phyloP scores from a whole-genome alignment of 2,888 invertebrate species.

The Aporophyla lueneburgensis region DNA sequence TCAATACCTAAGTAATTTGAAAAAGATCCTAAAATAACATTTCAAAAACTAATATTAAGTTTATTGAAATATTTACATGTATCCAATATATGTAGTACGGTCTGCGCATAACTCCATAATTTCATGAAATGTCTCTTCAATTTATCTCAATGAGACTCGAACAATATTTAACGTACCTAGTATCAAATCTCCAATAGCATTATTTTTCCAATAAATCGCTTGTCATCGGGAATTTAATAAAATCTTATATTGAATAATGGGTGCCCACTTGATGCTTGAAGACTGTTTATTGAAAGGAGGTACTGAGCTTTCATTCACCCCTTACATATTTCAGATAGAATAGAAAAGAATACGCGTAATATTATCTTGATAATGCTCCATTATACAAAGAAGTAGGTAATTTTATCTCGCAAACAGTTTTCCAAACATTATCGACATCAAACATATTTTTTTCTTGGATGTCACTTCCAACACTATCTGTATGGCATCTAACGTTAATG shows the following conservation, averaged over 20 bases:
- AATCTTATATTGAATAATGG: constrained; percentile 74
- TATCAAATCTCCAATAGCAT: constrained; percentile 61
- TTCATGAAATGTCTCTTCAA: constrained; percentile 34
- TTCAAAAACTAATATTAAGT: not conserved
- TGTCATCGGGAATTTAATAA: constrained; percentile 73
- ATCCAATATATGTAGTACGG: constrained; percentile 10
- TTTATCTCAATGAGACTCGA: constrained; percentile 49
- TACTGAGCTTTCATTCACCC: constrained; percentile 19
- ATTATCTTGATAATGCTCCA: not conserved
- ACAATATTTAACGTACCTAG: constrained; percentile 49
- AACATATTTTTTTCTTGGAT: no score
- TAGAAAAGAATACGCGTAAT: not conserved
- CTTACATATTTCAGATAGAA: not conserved
- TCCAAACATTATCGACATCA: no score
- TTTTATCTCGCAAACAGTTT: no score
- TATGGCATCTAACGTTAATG: no score
- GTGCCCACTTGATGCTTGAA: constrained; percentile 68
- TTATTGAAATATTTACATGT: constrained; percentile 32
- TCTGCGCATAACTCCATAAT: constrained; percentile 29
- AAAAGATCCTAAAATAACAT: constrained; percentile 1
- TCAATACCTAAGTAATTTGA: not conserved
- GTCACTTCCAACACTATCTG: no score
- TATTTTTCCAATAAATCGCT: constrained; percentile 70
- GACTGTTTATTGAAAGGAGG: constrained; percentile 69
- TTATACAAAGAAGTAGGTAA: no score